phyloP scores from a whole-genome alignment of 2,797 vertebrate genomes.

The Coracias cyanogaster region DNA sequence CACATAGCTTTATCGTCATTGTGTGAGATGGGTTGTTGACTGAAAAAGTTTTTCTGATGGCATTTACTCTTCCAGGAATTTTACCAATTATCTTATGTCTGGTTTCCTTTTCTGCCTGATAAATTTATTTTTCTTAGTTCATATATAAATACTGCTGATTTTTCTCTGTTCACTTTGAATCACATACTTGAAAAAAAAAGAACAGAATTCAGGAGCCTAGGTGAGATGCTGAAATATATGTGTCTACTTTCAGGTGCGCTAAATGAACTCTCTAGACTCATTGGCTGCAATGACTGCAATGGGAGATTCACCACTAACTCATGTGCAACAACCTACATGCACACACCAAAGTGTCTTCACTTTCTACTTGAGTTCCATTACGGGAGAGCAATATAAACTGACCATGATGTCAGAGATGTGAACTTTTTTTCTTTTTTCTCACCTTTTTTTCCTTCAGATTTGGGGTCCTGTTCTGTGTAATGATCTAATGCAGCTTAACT shows the following conservation, averaged over 20 bases:
- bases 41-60: background rate
- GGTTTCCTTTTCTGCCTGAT: background rate
- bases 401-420: background rate
- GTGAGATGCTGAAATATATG: background rate
- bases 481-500: background rate
- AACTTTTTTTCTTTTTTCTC: background rate
- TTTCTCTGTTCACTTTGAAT: background rate
- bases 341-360: background rate
- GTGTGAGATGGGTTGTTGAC: background rate
- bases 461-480: background rate
- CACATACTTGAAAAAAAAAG: background rate
- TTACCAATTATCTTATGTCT: background rate
- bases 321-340: fast-evolving
- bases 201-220: background rate
- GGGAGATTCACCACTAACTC: background rate
- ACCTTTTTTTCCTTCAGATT: background rate
- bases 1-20: background rate
- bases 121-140: background rate
- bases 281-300: background rate
- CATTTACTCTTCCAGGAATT: background rate
- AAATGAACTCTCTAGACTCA: background rate
- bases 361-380: background rate
- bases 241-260: background rate
- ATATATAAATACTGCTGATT: background rate
- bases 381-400: background rate